Conservation (phyloP, 2,113 vertebrate species). For the Sylvia atricapilla region DNA sequence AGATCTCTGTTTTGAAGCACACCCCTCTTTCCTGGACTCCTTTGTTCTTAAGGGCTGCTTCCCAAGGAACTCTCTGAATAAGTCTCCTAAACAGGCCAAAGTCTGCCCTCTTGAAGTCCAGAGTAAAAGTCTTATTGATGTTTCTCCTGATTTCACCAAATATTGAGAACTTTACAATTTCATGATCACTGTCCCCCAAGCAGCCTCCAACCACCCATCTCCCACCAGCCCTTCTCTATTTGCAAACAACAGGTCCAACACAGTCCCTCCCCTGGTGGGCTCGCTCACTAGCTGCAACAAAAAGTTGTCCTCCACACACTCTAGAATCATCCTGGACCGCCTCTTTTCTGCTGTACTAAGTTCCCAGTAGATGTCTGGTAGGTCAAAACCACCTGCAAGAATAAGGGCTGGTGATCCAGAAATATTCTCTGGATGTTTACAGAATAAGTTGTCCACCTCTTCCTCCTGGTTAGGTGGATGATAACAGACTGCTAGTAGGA, state of each 20-base stretch:
- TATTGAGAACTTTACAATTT: not conserved
- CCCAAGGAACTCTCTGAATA: not conserved
- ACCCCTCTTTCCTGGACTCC: not conserved
- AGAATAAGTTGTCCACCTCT: not conserved
- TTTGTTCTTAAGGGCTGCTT: not conserved
- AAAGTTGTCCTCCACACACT: not conserved
- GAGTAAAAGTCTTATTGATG: not conserved
- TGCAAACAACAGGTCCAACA: not conserved
- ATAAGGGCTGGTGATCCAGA: not conserved
- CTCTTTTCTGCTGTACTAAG: not conserved
- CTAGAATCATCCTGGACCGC: not conserved
- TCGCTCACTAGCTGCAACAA: not conserved
- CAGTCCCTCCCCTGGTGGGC: not conserved
- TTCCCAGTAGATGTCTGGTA: not conserved
- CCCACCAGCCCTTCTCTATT: not conserved
- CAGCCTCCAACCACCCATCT: not conserved
- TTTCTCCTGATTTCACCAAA: not conserved
- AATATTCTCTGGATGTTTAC: not conserved
- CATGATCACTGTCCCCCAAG: not conserved
- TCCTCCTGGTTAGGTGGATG: not conserved
- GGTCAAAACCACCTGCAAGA: not conserved
- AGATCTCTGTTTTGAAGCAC: not conserved
- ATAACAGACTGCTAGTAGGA: not conserved
- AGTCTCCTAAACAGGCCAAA: not conserved
- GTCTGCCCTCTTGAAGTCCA: not conserved